A percentile compares a stretch with the other conserved stretches of the same genome.
Evolutionary conservation across 2,113 vertebrate species (phyloP).

Genomic region (Promerops cafer): DNA sequence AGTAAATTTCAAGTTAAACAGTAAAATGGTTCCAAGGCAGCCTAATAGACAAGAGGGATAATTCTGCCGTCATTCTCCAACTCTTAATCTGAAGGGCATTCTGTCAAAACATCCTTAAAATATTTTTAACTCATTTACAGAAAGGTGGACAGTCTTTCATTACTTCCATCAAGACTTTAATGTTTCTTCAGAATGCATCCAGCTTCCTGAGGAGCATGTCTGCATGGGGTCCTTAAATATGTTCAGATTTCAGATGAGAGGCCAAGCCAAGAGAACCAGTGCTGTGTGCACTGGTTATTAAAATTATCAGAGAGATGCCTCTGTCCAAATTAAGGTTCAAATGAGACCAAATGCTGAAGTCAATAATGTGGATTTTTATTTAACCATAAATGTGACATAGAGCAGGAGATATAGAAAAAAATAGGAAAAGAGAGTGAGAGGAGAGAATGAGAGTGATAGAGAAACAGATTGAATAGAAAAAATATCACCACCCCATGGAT

Average conservation of each 20-base stretch:
- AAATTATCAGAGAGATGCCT: neutral
- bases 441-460: neutral
- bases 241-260: neutral
- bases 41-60: neutral
- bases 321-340: neutral
- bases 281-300: neutral
- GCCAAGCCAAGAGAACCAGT: neutral
- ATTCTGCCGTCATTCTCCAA: neutral
- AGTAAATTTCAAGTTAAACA: neutral
- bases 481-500: neutral
- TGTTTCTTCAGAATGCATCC: neutral
- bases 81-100: neutral
- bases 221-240: neutral
- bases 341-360: neutral
- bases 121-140: neutral
- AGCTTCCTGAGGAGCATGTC: neutral
- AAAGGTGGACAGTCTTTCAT: neutral
- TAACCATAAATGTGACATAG: neutral
- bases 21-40: neutral
- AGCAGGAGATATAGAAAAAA: neutral
- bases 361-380: neutral
- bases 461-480: neutral
- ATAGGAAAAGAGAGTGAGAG: neutral
- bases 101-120: neutral
- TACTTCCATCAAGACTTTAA: neutral